Conservation (phyloP, 2,888 invertebrate species). For the Punctoribates punctum region DNA sequence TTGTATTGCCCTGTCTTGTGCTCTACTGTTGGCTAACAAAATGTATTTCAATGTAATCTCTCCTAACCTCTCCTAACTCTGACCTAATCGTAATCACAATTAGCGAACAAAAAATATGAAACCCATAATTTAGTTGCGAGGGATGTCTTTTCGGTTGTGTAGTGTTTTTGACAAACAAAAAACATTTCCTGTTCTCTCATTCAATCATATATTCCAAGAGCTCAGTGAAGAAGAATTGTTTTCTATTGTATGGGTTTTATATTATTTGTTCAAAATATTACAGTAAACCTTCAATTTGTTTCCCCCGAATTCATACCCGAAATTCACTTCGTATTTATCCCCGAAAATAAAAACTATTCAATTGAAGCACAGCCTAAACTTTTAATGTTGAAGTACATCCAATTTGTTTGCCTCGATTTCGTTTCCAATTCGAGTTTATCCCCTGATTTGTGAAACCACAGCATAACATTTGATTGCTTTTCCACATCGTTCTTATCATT, state of each 20-base stretch:
- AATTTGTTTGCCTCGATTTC: too few species aligned
- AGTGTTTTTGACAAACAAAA: background rate
- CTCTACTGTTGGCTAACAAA: background rate
- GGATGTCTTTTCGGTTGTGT: conserved; percentile 1
- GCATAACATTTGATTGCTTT: too few species aligned
- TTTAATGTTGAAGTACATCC: too few species aligned
- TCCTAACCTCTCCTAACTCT: background rate
- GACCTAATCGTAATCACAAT: conserved; percentile 35
- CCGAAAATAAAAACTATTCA: too few species aligned
- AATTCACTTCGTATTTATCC: too few species aligned
- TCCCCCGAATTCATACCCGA: too few species aligned
- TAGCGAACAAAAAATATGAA: conserved; percentile 23
- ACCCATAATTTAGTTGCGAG: conserved; percentile 22
- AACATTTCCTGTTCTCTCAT: conserved; percentile 23
- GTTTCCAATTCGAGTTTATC: too few species aligned
- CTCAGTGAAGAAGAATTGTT: background rate
- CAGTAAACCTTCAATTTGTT: too few species aligned
- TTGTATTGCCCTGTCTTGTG: background rate
- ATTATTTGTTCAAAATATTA: background rate
- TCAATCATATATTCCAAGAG: background rate
- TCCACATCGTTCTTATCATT: too few species aligned
- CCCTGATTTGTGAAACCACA: too few species aligned
- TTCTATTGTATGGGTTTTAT: background rate
- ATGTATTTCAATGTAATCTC: background rate
- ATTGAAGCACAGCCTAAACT: too few species aligned